phyloP scores from a whole-genome alignment of 64 coral and sea anemone species.

The Dendrophyllia cribrosa region DNA sequence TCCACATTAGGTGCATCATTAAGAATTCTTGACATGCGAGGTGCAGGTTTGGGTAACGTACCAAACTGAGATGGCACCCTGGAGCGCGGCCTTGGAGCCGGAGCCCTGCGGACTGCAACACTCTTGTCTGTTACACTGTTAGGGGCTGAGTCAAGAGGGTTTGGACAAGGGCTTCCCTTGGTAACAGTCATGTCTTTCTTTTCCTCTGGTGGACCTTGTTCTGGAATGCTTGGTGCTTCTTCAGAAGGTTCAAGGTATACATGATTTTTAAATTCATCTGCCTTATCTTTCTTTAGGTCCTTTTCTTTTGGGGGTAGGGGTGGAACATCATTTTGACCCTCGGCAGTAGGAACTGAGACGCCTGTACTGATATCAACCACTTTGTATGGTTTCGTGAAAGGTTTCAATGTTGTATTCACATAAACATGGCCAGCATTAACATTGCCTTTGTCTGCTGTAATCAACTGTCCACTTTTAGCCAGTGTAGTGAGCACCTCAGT shows the following conservation, averaged over 20 bases:
- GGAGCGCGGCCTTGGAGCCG: constrained; percentile 67
- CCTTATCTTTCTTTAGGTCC: constrained; percentile 29
- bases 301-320: constrained; percentile 72
- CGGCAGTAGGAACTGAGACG: background rate
- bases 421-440: constrained; percentile 16
- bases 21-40: constrained; percentile 30
- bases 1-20: background rate
- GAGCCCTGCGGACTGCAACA: background rate
- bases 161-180: background rate
- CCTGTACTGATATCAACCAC: constrained; percentile 71
- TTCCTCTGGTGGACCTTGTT: constrained; percentile 35
- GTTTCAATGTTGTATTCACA: constrained; percentile 53
- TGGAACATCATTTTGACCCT: constrained; percentile 46
- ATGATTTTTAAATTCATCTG: constrained; percentile 25
- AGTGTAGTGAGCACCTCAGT: background rate
- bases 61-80: constrained; percentile 47
- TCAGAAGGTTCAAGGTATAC: constrained; percentile 59
- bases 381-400: constrained; percentile 64
- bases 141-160: background rate
- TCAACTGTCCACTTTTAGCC: background rate
- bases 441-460: background rate
- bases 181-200: background rate
- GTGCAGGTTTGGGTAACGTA: constrained; percentile 53
- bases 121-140: constrained; percentile 2
- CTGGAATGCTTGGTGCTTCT: background rate